phyloP scores from a whole-genome alignment of 2,797 vertebrate species.

The Denticeps clupeoides region DNA sequence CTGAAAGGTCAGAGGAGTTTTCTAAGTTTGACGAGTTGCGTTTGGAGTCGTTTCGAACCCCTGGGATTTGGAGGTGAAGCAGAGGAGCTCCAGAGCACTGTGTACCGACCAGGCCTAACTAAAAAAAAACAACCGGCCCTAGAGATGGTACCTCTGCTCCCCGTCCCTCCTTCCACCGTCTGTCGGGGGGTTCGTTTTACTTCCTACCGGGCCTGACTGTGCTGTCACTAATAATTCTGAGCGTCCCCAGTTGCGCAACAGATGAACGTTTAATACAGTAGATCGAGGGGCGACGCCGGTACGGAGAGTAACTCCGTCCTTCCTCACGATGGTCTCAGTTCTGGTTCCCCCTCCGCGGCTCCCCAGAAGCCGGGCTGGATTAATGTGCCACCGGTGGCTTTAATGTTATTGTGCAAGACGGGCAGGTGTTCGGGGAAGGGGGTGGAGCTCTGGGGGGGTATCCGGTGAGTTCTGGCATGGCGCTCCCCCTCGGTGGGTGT shows the following conservation, averaged over 20 bases:
- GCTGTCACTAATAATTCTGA: constrained; percentile 54
- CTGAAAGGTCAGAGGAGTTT: no score
- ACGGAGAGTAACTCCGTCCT: no score
- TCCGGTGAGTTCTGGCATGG: constrained; percentile 3
- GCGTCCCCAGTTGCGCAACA: constrained; percentile 46
- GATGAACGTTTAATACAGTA: constrained; percentile 60
- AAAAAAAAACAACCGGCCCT: constrained; percentile 50
- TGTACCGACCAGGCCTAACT: constrained; percentile 36
- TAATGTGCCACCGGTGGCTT: constrained; percentile 17
- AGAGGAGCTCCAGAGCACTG: constrained; percentile 8
- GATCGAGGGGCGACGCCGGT: constrained; percentile 54
- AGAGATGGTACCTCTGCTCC: no score
- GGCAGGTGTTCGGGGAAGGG: neutral
- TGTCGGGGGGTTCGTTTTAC: no score
- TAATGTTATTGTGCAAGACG: no score
- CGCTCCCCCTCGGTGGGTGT: neutral
- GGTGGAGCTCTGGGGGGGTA: neutral
- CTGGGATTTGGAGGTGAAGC: no score
- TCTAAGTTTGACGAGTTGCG: no score
- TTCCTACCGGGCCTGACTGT: no score
- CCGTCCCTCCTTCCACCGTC: no score
- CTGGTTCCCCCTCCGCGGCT: no score
- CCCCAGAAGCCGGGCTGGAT: neutral
- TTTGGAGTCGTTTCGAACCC: no score
- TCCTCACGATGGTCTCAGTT: no score